Percentiles rank a stretch among this genome's conserved stretches.
phyloP scores from a whole-genome alignment of 2,113 vertebrate genomes.

The Trichechus manatus region DNA sequence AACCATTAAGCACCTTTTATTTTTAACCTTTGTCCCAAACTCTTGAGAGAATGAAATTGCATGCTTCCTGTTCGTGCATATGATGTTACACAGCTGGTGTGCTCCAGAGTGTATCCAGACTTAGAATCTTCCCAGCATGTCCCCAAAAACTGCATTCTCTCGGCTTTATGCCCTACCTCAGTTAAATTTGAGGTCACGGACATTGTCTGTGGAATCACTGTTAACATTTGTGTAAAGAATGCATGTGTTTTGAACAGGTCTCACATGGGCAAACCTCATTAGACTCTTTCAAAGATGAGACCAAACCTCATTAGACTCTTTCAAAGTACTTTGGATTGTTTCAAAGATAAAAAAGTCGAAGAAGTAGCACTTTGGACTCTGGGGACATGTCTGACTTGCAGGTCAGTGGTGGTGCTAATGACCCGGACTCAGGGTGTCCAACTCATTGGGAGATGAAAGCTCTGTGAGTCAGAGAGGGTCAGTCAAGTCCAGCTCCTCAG shows the following conservation, averaged over 20 bases:
- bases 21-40: constrained; percentile 74
- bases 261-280: neutral
- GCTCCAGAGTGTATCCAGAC: neutral
- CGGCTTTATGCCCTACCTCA: neutral
- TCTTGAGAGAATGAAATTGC: constrained; percentile 52
- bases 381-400: neutral
- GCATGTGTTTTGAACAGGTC: neutral
- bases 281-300: constrained; percentile 17
- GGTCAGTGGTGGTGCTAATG: neutral
- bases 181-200: neutral
- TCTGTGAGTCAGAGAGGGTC: neutral
- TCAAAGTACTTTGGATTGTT: neutral
- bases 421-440: neutral
- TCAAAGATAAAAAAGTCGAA: constrained; percentile 47
- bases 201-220: neutral
- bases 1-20: constrained; percentile 60
- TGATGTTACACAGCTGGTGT: neutral
- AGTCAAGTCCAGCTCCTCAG: neutral
- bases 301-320: constrained; percentile 35
- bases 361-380: constrained; percentile 2
- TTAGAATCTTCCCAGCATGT: neutral
- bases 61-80: neutral
- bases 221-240: constrained; percentile 7
- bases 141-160: neutral
- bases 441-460: constrained; percentile 37